A percentile compares a stretch with the other conserved stretches of the same genome.
Evolutionary conservation across 2,797 vertebrate species (phyloP).

Genomic region (Myoxocephalus aenaeus): DNA sequence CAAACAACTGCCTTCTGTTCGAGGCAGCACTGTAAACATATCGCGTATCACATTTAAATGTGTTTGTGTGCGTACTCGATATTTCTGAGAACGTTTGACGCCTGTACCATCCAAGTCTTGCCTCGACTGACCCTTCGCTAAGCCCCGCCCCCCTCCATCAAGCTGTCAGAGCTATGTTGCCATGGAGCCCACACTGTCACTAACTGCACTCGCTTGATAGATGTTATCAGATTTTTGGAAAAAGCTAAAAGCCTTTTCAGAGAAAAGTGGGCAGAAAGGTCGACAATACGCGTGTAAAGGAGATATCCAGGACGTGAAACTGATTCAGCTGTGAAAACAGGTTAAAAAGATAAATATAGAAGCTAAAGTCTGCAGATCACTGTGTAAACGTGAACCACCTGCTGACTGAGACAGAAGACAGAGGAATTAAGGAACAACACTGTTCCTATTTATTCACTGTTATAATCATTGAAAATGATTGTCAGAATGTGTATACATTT

Average conservation of each 20-base stretch:
- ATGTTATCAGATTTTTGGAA: not conserved
- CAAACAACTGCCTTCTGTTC: slow-evolving; percentile 21
- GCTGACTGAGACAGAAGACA: not conserved
- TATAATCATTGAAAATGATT: not conserved
- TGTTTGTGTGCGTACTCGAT: not conserved
- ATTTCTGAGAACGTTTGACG: slow-evolving; percentile 29
- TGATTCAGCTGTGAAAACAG: too few relatives aligned
- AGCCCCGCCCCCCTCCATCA: not conserved
- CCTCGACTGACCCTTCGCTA: not conserved
- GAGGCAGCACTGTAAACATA: not conserved
- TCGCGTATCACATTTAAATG: not conserved
- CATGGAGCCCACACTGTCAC: not conserved
- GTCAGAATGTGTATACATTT: not conserved
- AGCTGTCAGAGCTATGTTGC: not conserved
- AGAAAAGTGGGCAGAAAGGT: not conserved
- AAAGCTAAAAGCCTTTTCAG: not conserved
- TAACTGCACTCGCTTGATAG: not conserved
- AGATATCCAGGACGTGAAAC: too few relatives aligned
- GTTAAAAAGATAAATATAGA: not conserved
- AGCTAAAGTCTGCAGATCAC: too few relatives aligned
- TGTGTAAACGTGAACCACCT: not conserved
- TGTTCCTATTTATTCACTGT: too few relatives aligned
- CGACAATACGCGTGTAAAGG: not conserved
- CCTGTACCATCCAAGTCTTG: not conserved
- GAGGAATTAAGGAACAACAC: not conserved